Evolutionary conservation across 2,888 invertebrate genomes (phyloP).

Genomic region (Idaea straminata): DNA sequence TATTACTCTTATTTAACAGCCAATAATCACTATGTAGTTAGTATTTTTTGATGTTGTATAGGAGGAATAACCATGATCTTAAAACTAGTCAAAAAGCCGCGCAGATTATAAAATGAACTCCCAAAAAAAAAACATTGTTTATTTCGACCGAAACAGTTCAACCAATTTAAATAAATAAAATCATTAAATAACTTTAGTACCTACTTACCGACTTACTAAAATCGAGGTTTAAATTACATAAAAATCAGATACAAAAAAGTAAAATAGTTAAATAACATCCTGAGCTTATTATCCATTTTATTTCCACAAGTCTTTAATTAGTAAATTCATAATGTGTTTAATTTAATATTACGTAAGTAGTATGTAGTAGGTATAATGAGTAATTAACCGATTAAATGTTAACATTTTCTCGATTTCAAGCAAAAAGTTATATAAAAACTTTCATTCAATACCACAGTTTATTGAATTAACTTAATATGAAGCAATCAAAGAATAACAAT

Average conservation of each 20-base stretch:
- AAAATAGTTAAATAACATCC: background rate
- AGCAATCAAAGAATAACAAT: background rate
- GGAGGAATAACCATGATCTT: too few species aligned
- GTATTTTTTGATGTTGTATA: too few species aligned
- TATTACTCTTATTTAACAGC: too few species aligned
- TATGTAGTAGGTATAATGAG: too few species aligned
- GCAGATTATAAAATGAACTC: too few species aligned
- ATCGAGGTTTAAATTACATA: background rate
- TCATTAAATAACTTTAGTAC: too few species aligned
- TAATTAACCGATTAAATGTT: background rate
- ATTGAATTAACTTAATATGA: slow-evolving; percentile 1
- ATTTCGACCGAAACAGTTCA: too few species aligned
- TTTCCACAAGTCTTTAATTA: background rate
- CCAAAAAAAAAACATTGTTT: too few species aligned
- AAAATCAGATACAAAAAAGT: background rate
- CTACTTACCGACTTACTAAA: too few species aligned
- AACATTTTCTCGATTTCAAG: background rate
- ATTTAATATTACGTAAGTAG: background rate
- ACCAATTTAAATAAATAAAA: too few species aligned
- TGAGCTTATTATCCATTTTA: background rate
- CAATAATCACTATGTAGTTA: too few species aligned
- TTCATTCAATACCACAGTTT: background rate
- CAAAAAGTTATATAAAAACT: background rate
- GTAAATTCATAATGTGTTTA: background rate
- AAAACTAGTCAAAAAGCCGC: too few species aligned